Conservation (phyloP, 2,113 vertebrate species). For the Neodon shergylaensis region DNA sequence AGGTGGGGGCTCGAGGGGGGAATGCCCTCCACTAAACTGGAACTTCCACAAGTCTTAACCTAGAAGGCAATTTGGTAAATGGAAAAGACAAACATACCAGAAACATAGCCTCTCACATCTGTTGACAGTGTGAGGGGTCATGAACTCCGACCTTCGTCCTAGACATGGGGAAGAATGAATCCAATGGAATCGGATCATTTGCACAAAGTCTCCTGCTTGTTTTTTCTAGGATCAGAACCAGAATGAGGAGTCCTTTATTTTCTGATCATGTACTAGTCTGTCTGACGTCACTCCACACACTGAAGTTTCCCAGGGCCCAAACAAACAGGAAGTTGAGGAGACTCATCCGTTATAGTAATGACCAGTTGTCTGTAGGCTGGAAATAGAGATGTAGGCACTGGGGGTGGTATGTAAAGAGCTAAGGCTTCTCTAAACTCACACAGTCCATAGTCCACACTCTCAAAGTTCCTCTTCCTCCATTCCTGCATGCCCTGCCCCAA, state of each 20-base stretch:
- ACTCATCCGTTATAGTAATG: too few relatives aligned
- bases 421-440: neutral
- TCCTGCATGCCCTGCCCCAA: neutral
- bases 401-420: neutral
- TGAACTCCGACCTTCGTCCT: neutral
- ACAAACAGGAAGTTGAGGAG: neutral
- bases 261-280: neutral
- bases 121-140: neutral
- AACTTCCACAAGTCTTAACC: neutral
- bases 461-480: neutral
- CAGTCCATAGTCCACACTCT: neutral
- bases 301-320: neutral
- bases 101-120: neutral
- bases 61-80: neutral
- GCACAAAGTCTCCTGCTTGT: neutral
- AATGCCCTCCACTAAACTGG: neutral
- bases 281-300: neutral
- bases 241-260: neutral
- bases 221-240: neutral
- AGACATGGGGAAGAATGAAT: neutral
- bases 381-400: neutral
- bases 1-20: rapidly evolving
- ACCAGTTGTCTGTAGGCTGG: neutral
- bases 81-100: neutral
- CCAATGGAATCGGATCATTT: neutral